Base-by-base conservation (phyloP, 2,113 vertebrate species). In the Brachyhypopomus occidentalis region DNA sequence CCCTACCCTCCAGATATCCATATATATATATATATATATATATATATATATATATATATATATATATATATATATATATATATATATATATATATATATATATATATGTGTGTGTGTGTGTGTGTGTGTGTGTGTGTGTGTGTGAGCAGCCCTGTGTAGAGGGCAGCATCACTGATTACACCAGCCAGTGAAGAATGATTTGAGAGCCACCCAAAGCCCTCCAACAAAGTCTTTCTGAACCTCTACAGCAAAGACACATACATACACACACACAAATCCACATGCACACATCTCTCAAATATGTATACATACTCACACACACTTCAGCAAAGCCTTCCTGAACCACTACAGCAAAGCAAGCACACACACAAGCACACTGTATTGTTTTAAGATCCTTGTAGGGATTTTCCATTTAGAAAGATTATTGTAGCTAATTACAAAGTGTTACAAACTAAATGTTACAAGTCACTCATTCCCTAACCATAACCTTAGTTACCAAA, bases 121-220 rank as follows among this genome's bases (percentile, higher is more conserved):
- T 58, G 55, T 58, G 34, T 48, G 45, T 48, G 27, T 17, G 1
- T 78, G 64, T 27, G 75, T 27, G 23, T 77, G 60, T 14, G 55
- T 56, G 60, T 70, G 23, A 48, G n/a, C 72, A 59, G 62, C 45
- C 48, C 77, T 75, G 62, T 20, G 17, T 20, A 80, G 41, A 48
- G 36, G 17, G 34, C 52, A 72, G 34, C 17, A 41, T 30, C 73
- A 62, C 55, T 34, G 56, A 77, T 77, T 62, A 72, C 36, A 56
- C 16, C 55, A 55, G 38, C 27, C 55, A 63, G 30, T 67, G 34
- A 75, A 64, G 56, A 59, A 30, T 20, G 27, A 66, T 66, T 77
- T 16, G 22, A 79, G 59, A 58, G 66, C 74, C 80, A 66, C 55
- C 48, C 38, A 78, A 77, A 64, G 59, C 62, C 72, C 72, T 83